Base-by-base conservation (phyloP, 1,140 invertebrate genomes). In the Rhopalosiphum padi region DNA sequence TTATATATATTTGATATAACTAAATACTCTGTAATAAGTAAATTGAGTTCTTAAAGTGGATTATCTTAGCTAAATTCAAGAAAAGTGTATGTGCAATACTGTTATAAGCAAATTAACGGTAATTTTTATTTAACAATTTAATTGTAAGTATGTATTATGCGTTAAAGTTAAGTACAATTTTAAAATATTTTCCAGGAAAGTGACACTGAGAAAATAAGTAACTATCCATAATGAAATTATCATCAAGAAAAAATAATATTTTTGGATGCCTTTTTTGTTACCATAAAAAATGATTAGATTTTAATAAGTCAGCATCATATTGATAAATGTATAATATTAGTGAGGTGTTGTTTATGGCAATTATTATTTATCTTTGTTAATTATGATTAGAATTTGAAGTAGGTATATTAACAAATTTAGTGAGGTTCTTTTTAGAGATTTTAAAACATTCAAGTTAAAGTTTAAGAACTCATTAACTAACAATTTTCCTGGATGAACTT, bases 261-360 rank as follows among this genome's bases (percentile, higher is more conserved):
- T 95, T 96, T 97, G 46, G 96, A 97, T 94, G 96, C 96, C 91
- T 98, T 98, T 92, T 96, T 98, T 88, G 96, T 96, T 94, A 98
- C 97, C 5, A 96, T 99, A 94, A 96, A 96, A 0, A 96, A 96
- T 22, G 98, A 99, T 95, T 99, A 98, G 98, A 97, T 97, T 95
- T 97, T 97, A 11, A 97, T 99, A 94, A 98, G 99, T 95, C 96
- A 97, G 93, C 97, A 97, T 95, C 96, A 98, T 94, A 95, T 98
- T 94, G 98, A 99, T 95, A 99, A 99, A 95, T 99, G 98, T 95
- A 95, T 98, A 95, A 98, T 98, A 98, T 95, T 99, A 94, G 96
- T 97, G 0, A 96, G 98, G 94, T 96, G 97, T 94, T 97, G 98
- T 95, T 94, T 98, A 4, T 96, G 97, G 46, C 97, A 98, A 94